Evolutionary conservation across 2,113 vertebrate species (phyloP), one percentile per base, ranked within the genome.

Genomic region (Chloroceryle aenea): DNA sequence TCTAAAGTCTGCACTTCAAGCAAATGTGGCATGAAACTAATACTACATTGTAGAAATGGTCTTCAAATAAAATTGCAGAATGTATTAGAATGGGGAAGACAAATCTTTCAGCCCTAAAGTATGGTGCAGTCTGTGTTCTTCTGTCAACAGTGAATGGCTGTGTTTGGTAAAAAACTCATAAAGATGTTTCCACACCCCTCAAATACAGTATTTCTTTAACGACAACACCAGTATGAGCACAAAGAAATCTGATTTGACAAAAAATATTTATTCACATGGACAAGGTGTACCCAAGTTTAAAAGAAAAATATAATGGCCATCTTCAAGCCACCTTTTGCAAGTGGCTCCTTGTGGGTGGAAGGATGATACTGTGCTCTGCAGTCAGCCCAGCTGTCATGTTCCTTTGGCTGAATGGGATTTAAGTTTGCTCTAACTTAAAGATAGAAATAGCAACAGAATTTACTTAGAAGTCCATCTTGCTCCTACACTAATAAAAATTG

Each of bases 181-280:
- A 84, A 81, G 32, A 56, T 80, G 50, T 56, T 94, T 89, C 84
- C 68, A 84, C 52, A 58, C 55, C 59, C 72, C 64, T 32, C 56
- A 81, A 90, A 77, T 50, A 52, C 42, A 95, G 50, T 84, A 95
- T 94, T 96, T 95, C 42, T 74, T 87, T 74, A 89, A 89, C 34
- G 73, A 81, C 91, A 87, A 86, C 25, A 88, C 73, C 55, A 89
- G 45, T 40, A 77, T 36, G 17, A 43, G 75, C 45, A 83, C 26
- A n/a, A 56, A 84, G 68, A 95, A 94, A n/a, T 27, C 73, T 81
- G 90, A 84, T 80, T 90, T 86, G 63, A 73, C 14, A 3, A 90
- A 94, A 92, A 92, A 61, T 43, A 77, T 68, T 95, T 82, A 66
- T 85, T 93, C 22, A 45, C 50, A 50, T 20, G 73, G 87, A 89